phyloP scores from a whole-genome alignment of 2,797 vertebrate species.

The Morelia viridis region DNA sequence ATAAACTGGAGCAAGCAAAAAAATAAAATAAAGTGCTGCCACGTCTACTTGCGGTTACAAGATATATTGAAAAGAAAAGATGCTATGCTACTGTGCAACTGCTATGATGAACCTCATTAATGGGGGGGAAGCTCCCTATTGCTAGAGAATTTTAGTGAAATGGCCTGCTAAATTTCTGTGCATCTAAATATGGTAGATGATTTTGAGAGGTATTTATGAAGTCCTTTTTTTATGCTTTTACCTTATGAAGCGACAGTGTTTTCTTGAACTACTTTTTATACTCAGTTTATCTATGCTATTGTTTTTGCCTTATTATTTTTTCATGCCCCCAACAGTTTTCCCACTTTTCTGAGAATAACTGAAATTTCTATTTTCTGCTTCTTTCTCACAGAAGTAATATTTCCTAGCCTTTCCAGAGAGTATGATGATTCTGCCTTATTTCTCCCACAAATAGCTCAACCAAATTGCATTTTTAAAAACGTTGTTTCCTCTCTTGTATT shows the following conservation, averaged over 20 bases:
- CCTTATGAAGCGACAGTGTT: neutral
- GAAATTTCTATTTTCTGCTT: neutral
- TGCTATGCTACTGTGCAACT: neutral
- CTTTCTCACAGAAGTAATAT: neutral
- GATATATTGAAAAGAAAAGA: neutral
- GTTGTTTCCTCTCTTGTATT: neutral
- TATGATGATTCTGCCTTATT: neutral
- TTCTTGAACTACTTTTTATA: neutral
- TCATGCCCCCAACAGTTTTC: neutral
- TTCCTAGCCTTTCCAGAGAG: neutral
- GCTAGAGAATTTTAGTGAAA: neutral
- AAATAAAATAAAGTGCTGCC: no score
- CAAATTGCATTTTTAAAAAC: neutral
- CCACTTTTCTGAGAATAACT: neutral
- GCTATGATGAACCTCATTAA: neutral
- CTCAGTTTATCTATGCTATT: neutral
- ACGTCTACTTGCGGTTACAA: no score
- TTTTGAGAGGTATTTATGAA: neutral
- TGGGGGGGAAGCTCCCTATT: neutral
- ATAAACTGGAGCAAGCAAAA: no score
- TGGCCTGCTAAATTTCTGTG: neutral
- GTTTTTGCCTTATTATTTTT: neutral
- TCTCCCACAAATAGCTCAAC: neutral
- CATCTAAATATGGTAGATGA: neutral
- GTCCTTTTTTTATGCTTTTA: neutral